A percentile compares a stretch with the other conserved stretches of the same genome.
phyloP scores from a whole-genome alignment of 2,888 invertebrate genomes.

The Phyto melanocephala region DNA sequence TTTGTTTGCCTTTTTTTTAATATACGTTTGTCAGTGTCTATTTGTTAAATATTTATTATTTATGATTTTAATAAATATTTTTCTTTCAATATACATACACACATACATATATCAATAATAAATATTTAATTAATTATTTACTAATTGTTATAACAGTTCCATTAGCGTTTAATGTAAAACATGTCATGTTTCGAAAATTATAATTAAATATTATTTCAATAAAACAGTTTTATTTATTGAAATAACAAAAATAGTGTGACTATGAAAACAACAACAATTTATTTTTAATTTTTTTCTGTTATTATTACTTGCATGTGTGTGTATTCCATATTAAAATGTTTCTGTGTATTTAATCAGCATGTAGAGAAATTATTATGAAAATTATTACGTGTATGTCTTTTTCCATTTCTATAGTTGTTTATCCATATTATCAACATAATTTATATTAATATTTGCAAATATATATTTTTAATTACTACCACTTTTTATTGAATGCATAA shows the following conservation, averaged over 20 bases:
- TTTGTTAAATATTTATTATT: constrained; percentile 5
- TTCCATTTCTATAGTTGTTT: neutral
- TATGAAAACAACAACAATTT: neutral
- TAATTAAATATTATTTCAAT: constrained; percentile 17
- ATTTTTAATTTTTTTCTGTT: neutral
- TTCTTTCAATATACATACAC: neutral
- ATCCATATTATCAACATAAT: constrained; percentile 13
- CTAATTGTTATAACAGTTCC: constrained; percentile 43
- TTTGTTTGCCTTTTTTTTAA: neutral
- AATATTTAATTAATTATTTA: constrained; percentile 52
- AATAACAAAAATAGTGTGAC: neutral
- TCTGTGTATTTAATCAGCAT: constrained; percentile 12
- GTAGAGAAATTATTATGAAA: neutral
- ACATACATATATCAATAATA: constrained; percentile 6
- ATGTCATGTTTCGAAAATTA: constrained; percentile 33
- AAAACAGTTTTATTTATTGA: neutral
- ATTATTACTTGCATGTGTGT: neutral
- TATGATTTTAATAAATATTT: neutral
- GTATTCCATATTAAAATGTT: neutral
- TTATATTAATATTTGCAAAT: constrained; percentile 14
- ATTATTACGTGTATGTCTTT: neutral
- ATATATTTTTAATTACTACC: constrained; percentile 15
- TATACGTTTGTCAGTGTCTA: neutral
- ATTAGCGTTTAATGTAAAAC: constrained; percentile 29
- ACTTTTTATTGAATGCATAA: neutral